These are phyloP conservation scores for Geopemphigus sp. DNA, from an alignment of 1,140 invertebrate species.

Conservation along the genomic window DNA sequence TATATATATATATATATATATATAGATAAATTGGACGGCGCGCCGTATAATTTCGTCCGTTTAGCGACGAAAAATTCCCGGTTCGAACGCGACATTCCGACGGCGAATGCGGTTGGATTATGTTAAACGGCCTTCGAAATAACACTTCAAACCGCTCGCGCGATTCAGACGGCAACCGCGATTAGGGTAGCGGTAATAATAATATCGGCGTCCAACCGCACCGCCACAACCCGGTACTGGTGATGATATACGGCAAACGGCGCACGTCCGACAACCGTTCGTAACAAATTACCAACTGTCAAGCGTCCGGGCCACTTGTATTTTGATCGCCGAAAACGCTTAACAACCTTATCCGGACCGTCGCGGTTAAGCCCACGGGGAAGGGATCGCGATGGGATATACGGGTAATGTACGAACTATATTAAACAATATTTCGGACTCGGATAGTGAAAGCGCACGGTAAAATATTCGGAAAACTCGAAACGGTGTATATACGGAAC, in stretches of 20 bases:
- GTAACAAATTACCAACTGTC: conserved; percentile 4
- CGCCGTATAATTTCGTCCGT: too few species aligned
- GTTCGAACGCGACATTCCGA: too few species aligned
- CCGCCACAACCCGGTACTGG: neutral
- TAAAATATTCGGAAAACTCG: too few species aligned
- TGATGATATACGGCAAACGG: neutral
- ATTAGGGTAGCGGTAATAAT: conserved; percentile 5
- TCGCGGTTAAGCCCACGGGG: neutral
- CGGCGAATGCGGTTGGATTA: too few species aligned
- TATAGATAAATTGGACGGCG: too few species aligned
- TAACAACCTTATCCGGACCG: neutral
- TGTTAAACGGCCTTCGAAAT: neutral
- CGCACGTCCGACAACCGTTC: neutral
- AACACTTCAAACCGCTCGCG: neutral
- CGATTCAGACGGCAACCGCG: conserved; percentile 1
- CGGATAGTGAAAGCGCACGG: too few species aligned
- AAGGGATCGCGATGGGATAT: neutral
- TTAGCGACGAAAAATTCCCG: too few species aligned
- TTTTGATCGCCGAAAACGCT: conserved; percentile 15
- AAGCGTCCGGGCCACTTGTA: neutral
- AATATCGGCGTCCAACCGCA: neutral
- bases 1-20: too few species aligned
- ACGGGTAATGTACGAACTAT: too few species aligned
- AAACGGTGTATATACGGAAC: too few species aligned
- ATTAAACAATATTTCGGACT: too few species aligned